phyloP scores from a whole-genome alignment of 2,113 vertebrate species.

The Sitta europaea region DNA sequence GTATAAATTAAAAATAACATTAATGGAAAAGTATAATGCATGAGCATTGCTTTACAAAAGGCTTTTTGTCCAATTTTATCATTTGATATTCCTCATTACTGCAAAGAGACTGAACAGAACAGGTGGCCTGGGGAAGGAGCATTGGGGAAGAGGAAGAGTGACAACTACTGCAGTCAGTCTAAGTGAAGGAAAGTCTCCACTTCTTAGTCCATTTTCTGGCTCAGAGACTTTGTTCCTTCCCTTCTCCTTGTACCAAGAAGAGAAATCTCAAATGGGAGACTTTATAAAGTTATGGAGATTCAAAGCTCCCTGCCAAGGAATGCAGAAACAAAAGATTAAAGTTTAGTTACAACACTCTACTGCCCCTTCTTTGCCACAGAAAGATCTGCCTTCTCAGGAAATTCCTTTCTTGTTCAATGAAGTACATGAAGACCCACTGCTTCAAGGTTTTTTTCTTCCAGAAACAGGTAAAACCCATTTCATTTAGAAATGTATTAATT shows the following conservation, averaged over 20 bases:
- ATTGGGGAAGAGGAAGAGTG: not conserved
- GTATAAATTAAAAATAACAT: conserved; percentile 13
- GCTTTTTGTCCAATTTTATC: not conserved
- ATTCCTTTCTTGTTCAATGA: not conserved
- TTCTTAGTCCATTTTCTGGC: not conserved
- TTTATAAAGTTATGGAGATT: not conserved
- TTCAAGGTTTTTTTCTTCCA: not conserved
- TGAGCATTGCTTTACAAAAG: not conserved
- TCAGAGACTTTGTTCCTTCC: not conserved
- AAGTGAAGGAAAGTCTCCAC: not conserved
- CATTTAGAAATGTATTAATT: not conserved
- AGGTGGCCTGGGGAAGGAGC: not conserved
- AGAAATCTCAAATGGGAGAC: not conserved
- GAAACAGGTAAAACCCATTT: not conserved
- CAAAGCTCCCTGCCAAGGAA: not conserved
- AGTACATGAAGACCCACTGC: not conserved
- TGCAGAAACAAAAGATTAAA: not conserved
- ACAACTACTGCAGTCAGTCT: not conserved
- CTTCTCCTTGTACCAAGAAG: not conserved
- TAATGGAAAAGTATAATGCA: not conserved
- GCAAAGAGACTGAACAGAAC: not conserved
- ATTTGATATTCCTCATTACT: not conserved
- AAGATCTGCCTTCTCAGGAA: not conserved
- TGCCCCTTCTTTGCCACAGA: not conserved
- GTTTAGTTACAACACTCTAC: not conserved